phyloP scores from a whole-genome alignment of 1,140 invertebrate genomes.

The Periplaneta americana region DNA sequence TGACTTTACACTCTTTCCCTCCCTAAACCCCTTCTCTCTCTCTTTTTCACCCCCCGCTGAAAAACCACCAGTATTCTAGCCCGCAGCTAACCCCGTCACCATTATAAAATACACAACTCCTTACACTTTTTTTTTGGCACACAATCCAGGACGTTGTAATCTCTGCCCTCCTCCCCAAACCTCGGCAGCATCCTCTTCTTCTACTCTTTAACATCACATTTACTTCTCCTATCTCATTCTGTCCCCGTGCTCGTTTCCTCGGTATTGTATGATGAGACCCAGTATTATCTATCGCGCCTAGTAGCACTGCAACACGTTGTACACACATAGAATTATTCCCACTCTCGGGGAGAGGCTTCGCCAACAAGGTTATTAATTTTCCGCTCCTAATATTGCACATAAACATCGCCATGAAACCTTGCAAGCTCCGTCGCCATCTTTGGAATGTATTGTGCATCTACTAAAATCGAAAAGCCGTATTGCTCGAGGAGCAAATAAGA shows the following conservation, averaged over 20 bases:
- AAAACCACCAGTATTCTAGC: neutral
- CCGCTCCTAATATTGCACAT: neutral
- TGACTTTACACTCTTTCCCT: neutral
- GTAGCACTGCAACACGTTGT: neutral
- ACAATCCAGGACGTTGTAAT: neutral
- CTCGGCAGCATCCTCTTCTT: neutral
- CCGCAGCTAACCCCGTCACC: neutral
- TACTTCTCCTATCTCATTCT: neutral
- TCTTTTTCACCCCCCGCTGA: neutral
- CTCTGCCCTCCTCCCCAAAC: neutral
- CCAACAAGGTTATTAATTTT: neutral
- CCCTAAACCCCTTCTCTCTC: neutral
- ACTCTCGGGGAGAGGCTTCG: neutral
- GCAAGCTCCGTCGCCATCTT: neutral
- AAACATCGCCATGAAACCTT: neutral
- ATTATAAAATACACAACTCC: neutral
- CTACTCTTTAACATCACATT: neutral
- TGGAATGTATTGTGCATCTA: too few relatives aligned
- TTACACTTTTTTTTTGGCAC: neutral
- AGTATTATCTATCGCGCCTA: too few relatives aligned
- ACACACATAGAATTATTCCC: neutral
- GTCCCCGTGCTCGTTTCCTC: neutral
- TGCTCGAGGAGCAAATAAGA: too few relatives aligned
- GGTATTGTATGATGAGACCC: neutral
- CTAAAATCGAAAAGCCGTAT: too few relatives aligned